A percentile compares a stretch with the other conserved stretches of the same genome.
Conservation (phyloP, 1,140 invertebrate genomes). For the Drosophila mayri region DNA sequence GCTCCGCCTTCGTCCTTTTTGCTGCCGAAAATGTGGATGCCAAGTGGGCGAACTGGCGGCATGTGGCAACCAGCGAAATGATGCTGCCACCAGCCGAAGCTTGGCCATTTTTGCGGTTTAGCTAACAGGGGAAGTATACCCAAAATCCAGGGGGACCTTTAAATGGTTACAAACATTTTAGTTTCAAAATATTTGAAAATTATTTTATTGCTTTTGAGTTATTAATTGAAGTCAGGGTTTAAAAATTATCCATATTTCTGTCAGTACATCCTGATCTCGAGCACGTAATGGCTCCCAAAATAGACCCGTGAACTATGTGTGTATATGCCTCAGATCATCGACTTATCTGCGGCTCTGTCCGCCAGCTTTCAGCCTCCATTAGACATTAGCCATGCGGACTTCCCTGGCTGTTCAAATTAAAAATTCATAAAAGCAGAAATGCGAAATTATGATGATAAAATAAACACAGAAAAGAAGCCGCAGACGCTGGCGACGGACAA, state of each 20-base stretch:
- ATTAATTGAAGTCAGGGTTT: neutral
- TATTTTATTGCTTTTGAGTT: neutral
- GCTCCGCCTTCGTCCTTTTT: neutral
- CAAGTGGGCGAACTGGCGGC: slow-evolving; percentile 2
- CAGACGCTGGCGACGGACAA: slow-evolving; percentile 22
- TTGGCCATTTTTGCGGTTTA: slow-evolving; percentile 13
- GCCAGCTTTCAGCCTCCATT: neutral
- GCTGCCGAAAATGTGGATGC: slow-evolving; percentile 8
- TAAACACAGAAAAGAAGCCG: slow-evolving; percentile 73
- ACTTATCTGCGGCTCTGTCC: slow-evolving; percentile 14
- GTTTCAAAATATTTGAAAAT: neutral
- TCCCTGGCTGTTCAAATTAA: slow-evolving; percentile 70
- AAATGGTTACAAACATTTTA: neutral
- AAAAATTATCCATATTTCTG: neutral
- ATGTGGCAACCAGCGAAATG: slow-evolving; percentile 34
- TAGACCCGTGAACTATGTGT: slow-evolving; percentile 9
- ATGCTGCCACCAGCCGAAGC: slow-evolving; percentile 24
- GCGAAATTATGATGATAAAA: slow-evolving; percentile 83
- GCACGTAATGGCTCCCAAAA: slow-evolving; percentile 4
- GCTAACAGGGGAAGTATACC: neutral
- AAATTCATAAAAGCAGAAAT: slow-evolving; percentile 84
- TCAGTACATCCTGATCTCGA: neutral
- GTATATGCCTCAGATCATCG: slow-evolving; percentile 15
- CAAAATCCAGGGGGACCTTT: neutral
- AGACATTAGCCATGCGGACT: slow-evolving; percentile 30